Evolutionary conservation across 2,113 vertebrate genomes (phyloP).

Genomic region (Lycaon pictus): DNA sequence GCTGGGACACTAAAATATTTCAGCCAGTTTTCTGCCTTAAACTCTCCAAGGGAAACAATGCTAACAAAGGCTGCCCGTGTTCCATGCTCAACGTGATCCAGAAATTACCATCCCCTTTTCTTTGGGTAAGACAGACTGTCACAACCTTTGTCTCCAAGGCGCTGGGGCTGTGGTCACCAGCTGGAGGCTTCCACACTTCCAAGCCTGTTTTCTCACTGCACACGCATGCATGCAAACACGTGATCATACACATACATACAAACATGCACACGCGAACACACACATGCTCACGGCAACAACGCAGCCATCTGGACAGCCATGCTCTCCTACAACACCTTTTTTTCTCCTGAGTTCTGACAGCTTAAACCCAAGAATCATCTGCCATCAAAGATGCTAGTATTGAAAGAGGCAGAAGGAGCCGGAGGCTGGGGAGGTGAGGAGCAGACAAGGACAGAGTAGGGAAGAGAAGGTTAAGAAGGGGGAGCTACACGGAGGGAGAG

Average conservation of each 20-base stretch:
- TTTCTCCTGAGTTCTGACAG: constrained; percentile 72
- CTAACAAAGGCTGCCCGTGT: constrained; percentile 71
- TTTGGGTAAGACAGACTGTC: constrained; percentile 53
- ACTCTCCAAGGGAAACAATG: constrained; percentile 70
- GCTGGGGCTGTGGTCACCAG: constrained; percentile 12
- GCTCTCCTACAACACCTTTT: constrained; percentile 51
- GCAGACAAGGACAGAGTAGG: background rate
- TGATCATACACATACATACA: constrained; percentile 75
- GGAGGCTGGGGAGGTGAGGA: background rate
- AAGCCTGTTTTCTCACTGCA: constrained; percentile 65
- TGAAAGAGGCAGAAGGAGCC: constrained; percentile 45
- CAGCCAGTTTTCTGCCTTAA: constrained; percentile 74
- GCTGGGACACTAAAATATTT: constrained; percentile 81
- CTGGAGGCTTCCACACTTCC: constrained; percentile 67
- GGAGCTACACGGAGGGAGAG: background rate
- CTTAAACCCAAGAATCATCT: constrained; percentile 67
- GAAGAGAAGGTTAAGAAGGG: background rate
- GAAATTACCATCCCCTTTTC: constrained; percentile 68
- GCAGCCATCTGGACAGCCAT: constrained; percentile 74
- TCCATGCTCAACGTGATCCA: constrained; percentile 17
- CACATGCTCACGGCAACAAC: constrained; percentile 49
- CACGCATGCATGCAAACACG: constrained; percentile 72
- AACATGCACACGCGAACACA: constrained; percentile 61
- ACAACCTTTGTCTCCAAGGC: constrained; percentile 60
- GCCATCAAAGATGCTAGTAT: constrained; percentile 57